Conservation (phyloP, 2,888 invertebrate genomes). For the Deladenus siricidicola region DNA sequence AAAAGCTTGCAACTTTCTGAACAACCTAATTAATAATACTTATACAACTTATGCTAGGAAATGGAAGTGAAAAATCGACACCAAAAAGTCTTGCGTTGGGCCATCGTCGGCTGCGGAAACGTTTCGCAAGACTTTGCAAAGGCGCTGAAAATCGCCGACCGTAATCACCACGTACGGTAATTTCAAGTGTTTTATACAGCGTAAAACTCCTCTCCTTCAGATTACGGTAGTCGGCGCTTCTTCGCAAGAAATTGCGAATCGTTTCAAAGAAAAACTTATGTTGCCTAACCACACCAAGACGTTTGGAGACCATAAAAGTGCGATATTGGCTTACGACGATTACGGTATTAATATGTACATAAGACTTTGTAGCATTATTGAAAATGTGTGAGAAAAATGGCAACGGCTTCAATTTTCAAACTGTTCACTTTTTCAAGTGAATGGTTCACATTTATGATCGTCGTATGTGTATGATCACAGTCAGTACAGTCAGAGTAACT, state of each 20-base stretch:
- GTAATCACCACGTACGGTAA: neutral
- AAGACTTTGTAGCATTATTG: too few relatives aligned
- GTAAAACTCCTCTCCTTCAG: neutral
- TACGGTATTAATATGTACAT: too few relatives aligned
- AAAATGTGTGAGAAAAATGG: too few relatives aligned
- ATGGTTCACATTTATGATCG: too few relatives aligned
- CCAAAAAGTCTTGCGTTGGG: slow-evolving; percentile 10
- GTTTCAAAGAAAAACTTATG: neutral
- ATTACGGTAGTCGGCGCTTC: neutral
- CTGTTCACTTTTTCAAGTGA: too few relatives aligned
- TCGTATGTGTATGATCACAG: too few relatives aligned
- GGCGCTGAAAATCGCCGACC: slow-evolving; percentile 12
- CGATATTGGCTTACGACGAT: neutral
- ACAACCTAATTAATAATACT: too few relatives aligned
- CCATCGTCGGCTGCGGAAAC: slow-evolving; percentile 19
- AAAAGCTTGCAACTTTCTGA: too few relatives aligned
- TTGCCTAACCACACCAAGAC: neutral
- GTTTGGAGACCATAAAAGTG: neutral
- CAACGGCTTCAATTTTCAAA: too few relatives aligned
- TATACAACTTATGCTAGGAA: too few relatives aligned
- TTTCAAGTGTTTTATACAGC: neutral
- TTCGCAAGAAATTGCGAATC: neutral
- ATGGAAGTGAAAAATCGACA: neutral
- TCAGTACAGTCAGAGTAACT: too few relatives aligned
- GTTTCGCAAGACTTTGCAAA: slow-evolving; percentile 20